Conservation (phyloP, 2,113 vertebrate genomes). For the Grantiella picta region DNA sequence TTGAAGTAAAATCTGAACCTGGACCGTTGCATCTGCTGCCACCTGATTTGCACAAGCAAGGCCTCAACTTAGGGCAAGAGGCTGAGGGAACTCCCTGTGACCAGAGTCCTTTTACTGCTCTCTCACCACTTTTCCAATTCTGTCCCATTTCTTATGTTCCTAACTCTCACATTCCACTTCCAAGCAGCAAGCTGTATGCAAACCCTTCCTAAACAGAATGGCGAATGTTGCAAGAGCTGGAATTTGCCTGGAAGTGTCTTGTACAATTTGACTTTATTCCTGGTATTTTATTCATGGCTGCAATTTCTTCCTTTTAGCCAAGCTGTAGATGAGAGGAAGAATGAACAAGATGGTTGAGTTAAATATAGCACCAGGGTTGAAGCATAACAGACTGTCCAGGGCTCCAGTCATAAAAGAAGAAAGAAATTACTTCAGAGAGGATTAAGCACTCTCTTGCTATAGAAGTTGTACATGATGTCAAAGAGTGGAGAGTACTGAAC, state of each 20-base stretch:
- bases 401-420: conserved; percentile 47
- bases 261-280: neutral
- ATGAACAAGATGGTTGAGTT: conserved; percentile 47
- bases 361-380: conserved; percentile 23
- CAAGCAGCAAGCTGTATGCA: neutral
- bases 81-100: neutral
- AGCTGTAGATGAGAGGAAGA: conserved; percentile 6
- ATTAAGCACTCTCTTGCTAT: conserved; percentile 31
- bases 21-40: neutral
- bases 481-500: conserved; percentile 35
- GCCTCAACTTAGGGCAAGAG: neutral
- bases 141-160: neutral
- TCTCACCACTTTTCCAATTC: neutral
- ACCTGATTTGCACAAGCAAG: neutral
- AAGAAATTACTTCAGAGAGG: conserved; percentile 61
- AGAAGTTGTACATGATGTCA: conserved; percentile 33
- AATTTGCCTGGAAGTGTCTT: neutral
- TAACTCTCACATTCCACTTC: neutral
- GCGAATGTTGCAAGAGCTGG: neutral
- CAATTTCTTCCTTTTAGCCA: conserved; percentile 21
- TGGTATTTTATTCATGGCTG: conserved; percentile 47
- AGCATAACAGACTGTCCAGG: conserved; percentile 46
- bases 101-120: neutral
- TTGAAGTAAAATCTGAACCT: rapidly evolving
- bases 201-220: neutral